phyloP scores from a whole-genome alignment of 2,888 invertebrate species.

The Mallateleia sp. region DNA sequence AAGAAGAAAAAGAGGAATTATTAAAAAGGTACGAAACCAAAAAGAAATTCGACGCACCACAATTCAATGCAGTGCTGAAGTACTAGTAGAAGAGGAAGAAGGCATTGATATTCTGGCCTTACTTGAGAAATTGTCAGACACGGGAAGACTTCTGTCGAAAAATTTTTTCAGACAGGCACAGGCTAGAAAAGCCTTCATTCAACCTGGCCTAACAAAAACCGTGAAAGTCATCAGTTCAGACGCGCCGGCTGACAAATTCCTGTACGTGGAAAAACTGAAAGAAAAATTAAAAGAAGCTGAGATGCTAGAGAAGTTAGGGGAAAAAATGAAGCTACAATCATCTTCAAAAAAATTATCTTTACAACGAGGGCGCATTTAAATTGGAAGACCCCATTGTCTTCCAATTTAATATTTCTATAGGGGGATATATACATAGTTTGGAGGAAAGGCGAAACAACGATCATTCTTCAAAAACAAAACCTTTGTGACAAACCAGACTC shows the following conservation, averaged over 20 bases:
- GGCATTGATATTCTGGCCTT: background rate
- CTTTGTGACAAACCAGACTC: constrained; percentile 3
- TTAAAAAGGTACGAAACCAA: background rate
- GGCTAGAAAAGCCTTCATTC: constrained; percentile 14
- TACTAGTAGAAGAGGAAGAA: background rate
- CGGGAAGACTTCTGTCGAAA: background rate
- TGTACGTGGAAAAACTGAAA: background rate
- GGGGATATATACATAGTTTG: constrained; percentile 2
- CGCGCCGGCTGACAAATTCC: background rate
- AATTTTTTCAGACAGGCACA: background rate
- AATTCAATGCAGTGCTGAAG: background rate
- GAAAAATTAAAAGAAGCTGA: constrained; percentile 21
- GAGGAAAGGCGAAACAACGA: constrained; percentile 12
- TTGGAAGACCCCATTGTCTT: constrained; percentile 19
- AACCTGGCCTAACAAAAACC: background rate
- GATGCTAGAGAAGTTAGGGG: background rate
- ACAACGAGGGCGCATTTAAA: background rate
- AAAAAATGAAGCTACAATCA: background rate
- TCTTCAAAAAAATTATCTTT: background rate
- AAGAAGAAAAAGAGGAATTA: too few relatives aligned
- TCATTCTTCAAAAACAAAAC: constrained; percentile 9
- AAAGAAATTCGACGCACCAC: background rate
- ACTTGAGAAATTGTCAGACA: background rate
- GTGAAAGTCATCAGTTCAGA: background rate
- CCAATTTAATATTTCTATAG: too few relatives aligned